Evolutionary conservation across 1,140 invertebrate species (phyloP), one percentile per base, ranked within the genome.

Genomic region (Sitodiplosis mosellana): DNA sequence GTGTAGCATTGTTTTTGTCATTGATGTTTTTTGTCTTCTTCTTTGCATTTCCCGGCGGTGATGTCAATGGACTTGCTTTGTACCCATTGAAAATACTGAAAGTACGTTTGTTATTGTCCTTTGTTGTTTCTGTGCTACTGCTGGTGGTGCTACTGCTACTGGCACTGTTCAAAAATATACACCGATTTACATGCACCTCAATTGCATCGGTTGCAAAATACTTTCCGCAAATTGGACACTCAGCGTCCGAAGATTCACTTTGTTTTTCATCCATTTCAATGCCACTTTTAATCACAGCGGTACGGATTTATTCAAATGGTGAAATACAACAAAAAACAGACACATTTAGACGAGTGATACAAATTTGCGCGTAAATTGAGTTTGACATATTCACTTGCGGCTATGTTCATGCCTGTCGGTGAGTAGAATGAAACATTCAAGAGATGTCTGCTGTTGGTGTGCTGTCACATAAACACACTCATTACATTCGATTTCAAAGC

Each of bases 111-210:
- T 46, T 50, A 51, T 47, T 22, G 49, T 50, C 52, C 48, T 56
- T 51, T 46, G 57, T 15, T 10, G 5, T 14, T 22, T 51, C 59
- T 4, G 59, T 53, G 8, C 63, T 56, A 37, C 72, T n/a, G n/a
- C n/a, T n/a, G n/a, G n/a, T n/a, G n/a, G n/a, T n/a, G n/a, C n/a
- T n/a, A n/a, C n/a, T n/a, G n/a, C n/a, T n/a, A n/a, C n/a, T n/a
- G n/a, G n/a, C n/a, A n/a, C n/a, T 72, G 56, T 76, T 76, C 20
- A 81, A 59, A 66, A 81, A 81, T 47, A 80, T 65, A 56, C 79
- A 81, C 56, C 71, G 77, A 53, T 75, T 73, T 7, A 72, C 78
- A 59, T 83, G 80, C 54, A 63, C 60, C 58, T 81, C 75, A 47
- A 82, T 79, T 41, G 66, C 47, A 49, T 60, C 49, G 20, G 57